A percentile compares a stretch with the other conserved stretches of the same genome.
Conservation (phyloP, 1,140 invertebrate species). For the Rhizoglyphus robini region DNA sequence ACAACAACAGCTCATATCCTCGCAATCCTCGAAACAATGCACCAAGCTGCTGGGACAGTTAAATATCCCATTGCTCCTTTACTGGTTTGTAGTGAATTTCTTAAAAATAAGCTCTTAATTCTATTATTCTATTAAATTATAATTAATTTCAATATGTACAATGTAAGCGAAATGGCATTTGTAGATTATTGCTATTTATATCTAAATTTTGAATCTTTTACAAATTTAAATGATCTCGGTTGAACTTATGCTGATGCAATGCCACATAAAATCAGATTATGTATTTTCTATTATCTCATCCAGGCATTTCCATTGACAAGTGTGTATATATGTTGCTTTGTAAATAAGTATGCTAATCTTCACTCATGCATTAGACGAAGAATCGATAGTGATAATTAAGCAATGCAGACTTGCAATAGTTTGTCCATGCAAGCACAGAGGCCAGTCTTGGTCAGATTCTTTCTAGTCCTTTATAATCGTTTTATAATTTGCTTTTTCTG, state of each 20-base stretch:
- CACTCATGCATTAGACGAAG: conserved; percentile 3
- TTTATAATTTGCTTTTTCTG: not conserved
- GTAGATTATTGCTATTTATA: not conserved
- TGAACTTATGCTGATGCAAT: conserved; percentile 1
- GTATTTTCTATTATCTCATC: too few relatives aligned
- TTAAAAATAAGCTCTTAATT: too few relatives aligned
- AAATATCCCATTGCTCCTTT: not conserved
- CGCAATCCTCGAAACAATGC: not conserved
- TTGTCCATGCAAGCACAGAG: not conserved
- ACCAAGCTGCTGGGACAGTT: conserved; percentile 10
- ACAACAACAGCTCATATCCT: not conserved
- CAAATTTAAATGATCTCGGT: conserved; percentile 9
- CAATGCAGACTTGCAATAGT: conserved; percentile 2
- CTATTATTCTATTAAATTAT: too few relatives aligned
- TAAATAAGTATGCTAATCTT: not conserved
- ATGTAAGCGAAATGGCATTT: not conserved
- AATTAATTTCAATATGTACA: not conserved
- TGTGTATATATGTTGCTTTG: conserved; percentile 8
- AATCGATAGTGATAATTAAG: not conserved
- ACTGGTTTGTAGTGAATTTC: not conserved
- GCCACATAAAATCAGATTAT: too few relatives aligned
- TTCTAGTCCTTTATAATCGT: not conserved
- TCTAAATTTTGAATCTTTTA: too few relatives aligned
- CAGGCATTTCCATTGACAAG: not conserved
- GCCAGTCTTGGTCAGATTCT: not conserved